These are phyloP conservation scores for Xiphophorus hellerii DNA, from an alignment of 2,113 vertebrate genomes.

Conservation along the genomic window DNA sequence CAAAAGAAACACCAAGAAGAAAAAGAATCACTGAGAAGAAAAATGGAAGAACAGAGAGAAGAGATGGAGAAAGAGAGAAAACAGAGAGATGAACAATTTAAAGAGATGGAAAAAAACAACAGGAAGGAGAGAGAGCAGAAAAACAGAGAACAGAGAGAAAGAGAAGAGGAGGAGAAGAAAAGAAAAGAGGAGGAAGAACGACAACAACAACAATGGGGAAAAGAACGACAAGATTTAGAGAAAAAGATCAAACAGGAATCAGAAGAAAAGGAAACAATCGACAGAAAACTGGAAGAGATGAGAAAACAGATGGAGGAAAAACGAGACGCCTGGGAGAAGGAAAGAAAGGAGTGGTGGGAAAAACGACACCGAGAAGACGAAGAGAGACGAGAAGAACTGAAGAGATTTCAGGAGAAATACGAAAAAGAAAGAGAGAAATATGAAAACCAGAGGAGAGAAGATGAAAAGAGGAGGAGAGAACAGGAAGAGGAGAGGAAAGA, in stretches of 20 bases:
- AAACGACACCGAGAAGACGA: conserved; percentile 15
- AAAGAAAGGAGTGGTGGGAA: conserved; percentile 15
- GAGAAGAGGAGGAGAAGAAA: not conserved
- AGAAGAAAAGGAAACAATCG: not conserved
- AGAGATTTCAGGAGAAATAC: conserved; percentile 27
- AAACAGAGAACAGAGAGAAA: conserved; percentile 15
- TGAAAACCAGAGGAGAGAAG: not conserved
- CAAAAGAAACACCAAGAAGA: conserved; percentile 11
- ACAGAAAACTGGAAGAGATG: conserved; percentile 1
- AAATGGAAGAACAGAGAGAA: conserved; percentile 5
- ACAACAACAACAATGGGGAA: conserved; percentile 1
- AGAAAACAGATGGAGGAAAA: not conserved
- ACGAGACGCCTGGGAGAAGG: conserved; percentile 26
- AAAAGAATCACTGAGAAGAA: not conserved
- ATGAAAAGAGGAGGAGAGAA: conserved; percentile 2
- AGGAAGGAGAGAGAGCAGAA: conserved; percentile 19
- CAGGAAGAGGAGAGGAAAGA: conserved; percentile 13
- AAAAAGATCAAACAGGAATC: conserved; percentile 5
- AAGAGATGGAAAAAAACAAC: conserved; percentile 16
- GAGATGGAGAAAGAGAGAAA: not conserved
- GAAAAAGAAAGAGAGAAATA: not conserved
- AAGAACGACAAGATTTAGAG: not conserved
- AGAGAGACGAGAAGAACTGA: conserved; percentile 1
- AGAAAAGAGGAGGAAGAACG: not conserved
- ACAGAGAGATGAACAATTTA: not conserved